Base-by-base conservation (phyloP, 1,140 invertebrate genomes). In the Laodelphax striatellus region DNA sequence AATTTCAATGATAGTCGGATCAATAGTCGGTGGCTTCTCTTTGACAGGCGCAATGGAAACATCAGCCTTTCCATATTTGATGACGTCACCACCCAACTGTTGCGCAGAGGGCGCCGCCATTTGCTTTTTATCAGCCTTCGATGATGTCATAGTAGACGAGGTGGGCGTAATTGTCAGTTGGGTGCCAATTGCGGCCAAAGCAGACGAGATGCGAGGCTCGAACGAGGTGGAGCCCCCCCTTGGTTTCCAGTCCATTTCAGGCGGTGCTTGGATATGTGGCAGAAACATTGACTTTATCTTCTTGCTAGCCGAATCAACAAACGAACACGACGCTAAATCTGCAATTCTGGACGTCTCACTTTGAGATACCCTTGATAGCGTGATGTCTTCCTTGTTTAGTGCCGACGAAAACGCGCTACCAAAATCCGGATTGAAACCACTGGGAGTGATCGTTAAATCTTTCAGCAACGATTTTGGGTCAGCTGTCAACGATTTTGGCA, bases 401-500 rank as follows among this genome's bases (percentile, higher is more conserved):
- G 34, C 34, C 9, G 34, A 8, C 10, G 34, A 38, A 38, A 38
- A 38, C 9, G 34, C 34, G 10, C 34, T 38, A 5, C 9, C 11
- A 38, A 38, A 38, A 38, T 38, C 34, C 11, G 34, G 34, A 13
- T 38, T 38, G 34, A 38, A 38, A 11, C 34, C 34, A 38, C 34
- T 38, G 34, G 34, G 34, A 5, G 34, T 38, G 10, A 38, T 38
- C 34, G n/a, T 52, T 50, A 17, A 24, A 46, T 16, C 56, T 17
- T 46, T 46, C n/a, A 17, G 56, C 41, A 19, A 46, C 50, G 54
- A 54, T 52, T 28, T 60, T 53, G 16, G 50, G 58, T 53, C 58
- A 16, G 44, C 17, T 2, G 58, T 16, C 8, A 60, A 41, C 13
- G 21, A 41, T 19, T 21, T 34, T 9, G 19, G 11, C 13, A 19